These are phyloP conservation scores for Phenganax subtilis DNA, from an alignment of 92 coral and sea anemone genomes.

Conservation along the genomic window DNA sequence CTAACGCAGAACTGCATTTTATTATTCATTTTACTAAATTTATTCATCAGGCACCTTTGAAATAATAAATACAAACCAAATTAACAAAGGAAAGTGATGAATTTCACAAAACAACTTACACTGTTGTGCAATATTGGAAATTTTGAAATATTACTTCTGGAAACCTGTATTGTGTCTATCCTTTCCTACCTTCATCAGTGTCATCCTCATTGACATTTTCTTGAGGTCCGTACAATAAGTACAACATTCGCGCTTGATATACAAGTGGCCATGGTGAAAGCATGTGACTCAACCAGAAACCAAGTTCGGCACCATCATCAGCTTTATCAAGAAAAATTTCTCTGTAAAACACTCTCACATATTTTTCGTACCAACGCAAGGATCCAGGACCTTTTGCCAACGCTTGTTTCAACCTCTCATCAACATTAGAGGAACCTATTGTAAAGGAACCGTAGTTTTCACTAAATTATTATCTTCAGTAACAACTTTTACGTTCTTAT, in stretches of 20 bases:
- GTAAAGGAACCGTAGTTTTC: no score
- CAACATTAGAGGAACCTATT: conserved; percentile 86
- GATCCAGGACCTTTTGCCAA: conserved; percentile 78
- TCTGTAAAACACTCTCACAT: conserved; percentile 89
- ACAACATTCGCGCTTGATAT: conserved; percentile 85
- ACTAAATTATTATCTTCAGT: no score
- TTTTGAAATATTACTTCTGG: no score
- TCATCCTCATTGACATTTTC: background rate
- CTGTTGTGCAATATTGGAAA: no score
- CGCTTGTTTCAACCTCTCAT: conserved; percentile 70
- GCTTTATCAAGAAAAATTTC: conserved; percentile 91
- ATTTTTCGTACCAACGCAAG: conserved; percentile 90
- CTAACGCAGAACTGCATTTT: no score
- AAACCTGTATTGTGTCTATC: background rate
- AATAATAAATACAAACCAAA: no score
- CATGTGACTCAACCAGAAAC: conserved; percentile 87
- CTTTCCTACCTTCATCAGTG: conserved; percentile 59
- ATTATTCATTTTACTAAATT: no score
- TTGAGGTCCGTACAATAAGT: conserved; percentile 79
- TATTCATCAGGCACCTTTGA: no score
- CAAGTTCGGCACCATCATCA: conserved; percentile 70
- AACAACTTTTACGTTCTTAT: no score
- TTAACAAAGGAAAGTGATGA: no score
- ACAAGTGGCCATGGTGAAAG: conserved; percentile 93
- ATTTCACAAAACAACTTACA: no score